Conservation (phyloP, 2,113 vertebrate genomes). For the Neotragus moschatus region DNA sequence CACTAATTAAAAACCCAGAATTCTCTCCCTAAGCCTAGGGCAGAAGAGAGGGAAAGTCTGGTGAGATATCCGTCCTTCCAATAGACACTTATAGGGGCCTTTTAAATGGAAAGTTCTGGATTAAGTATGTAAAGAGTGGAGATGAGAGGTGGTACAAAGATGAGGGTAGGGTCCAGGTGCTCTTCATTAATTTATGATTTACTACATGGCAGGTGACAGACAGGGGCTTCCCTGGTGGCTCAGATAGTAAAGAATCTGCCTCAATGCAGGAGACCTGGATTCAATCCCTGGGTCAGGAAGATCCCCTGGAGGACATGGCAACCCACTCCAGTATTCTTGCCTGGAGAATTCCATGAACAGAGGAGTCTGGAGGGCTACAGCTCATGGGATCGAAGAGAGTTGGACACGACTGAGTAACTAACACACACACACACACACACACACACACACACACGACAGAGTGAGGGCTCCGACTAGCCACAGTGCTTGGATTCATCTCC, state of each 20-base stretch:
- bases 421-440: not conserved
- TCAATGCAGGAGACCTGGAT: not conserved
- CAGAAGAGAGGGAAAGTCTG: not conserved
- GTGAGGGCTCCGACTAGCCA: not conserved
- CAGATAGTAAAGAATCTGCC: not conserved
- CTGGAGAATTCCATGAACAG: not conserved
- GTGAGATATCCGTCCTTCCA: not conserved
- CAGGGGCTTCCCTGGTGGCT: not conserved
- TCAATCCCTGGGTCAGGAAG: not conserved
- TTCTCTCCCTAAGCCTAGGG: not conserved
- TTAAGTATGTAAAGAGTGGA: not conserved
- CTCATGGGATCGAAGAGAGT: not conserved
- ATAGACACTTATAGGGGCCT: not conserved
- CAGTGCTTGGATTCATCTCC: not conserved
- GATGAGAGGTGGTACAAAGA: not conserved
- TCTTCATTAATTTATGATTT: not conserved
- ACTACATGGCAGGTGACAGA: not conserved
- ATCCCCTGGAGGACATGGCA: not conserved
- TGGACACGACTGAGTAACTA: not conserved
- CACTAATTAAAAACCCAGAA: conserved; percentile 24
- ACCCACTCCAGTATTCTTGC: not conserved
- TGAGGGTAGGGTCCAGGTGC: not conserved
- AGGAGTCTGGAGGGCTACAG: not conserved
- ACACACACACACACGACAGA: not conserved
- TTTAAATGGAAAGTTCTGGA: not conserved